Percentiles rank a stretch among this genome's conserved stretches.
These are phyloP conservation scores for Teleopsis dalmanni DNA, from an alignment of 1,140 invertebrate species.

Conservation along the genomic window DNA sequence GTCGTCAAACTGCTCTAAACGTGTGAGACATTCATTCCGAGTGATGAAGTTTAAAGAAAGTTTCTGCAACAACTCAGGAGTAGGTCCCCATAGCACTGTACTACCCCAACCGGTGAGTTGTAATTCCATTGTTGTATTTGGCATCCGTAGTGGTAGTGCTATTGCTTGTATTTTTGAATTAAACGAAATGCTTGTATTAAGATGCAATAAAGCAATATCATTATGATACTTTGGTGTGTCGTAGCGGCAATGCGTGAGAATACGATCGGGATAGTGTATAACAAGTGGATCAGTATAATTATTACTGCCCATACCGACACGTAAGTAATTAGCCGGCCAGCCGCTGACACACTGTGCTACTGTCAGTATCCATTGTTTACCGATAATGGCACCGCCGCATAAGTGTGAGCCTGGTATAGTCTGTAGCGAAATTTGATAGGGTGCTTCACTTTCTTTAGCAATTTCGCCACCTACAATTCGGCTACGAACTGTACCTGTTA, in stretches of 20 bases:
- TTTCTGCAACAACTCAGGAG: slow-evolving; percentile 20
- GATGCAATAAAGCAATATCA: slow-evolving; percentile 47
- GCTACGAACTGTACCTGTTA: too few relatives aligned
- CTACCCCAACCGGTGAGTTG: slow-evolving; percentile 41
- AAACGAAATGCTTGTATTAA: slow-evolving; percentile 36
- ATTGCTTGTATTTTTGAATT: slow-evolving; percentile 44
- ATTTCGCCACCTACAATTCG: slow-evolving; percentile 40
- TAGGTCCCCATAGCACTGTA: slow-evolving; percentile 5
- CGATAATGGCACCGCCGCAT: slow-evolving; percentile 43
- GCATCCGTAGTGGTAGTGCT: slow-evolving; percentile 4
- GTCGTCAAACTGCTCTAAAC: slow-evolving; percentile 1
- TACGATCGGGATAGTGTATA: slow-evolving; percentile 11
- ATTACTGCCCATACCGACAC: slow-evolving; percentile 24
- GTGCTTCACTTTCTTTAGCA: slow-evolving; percentile 34
- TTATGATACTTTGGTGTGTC: slow-evolving; percentile 33
- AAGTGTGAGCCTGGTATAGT: slow-evolving; percentile 19
- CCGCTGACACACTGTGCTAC: slow-evolving; percentile 40
- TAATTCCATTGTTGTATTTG: slow-evolving; percentile 24
- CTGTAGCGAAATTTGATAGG: slow-evolving; percentile 42
- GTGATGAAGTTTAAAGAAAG: slow-evolving; percentile 15
- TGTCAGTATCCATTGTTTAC: slow-evolving; percentile 34
- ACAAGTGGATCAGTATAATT: slow-evolving; percentile 15
- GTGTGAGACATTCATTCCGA: slow-evolving; percentile 8
- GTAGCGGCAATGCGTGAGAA: slow-evolving; percentile 26
- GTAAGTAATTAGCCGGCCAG: slow-evolving; percentile 8